Conservation (phyloP, 1,140 invertebrate species). For the Mycetomoellerius zeteki region DNA sequence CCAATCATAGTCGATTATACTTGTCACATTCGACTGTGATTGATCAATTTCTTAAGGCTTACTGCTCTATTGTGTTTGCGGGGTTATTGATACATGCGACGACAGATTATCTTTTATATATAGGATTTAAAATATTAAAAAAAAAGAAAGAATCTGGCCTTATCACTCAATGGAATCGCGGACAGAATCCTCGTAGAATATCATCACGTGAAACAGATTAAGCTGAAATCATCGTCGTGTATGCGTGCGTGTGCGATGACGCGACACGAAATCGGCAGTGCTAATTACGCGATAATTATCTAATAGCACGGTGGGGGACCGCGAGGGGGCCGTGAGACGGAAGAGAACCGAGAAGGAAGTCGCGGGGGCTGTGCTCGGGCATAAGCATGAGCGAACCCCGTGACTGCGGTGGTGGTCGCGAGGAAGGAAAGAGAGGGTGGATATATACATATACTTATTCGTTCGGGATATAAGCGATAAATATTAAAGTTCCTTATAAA, state of each 20-base stretch:
- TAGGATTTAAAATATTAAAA: not conserved
- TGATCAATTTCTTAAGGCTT: too few species aligned
- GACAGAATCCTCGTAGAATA: not conserved
- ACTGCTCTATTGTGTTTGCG: too few species aligned
- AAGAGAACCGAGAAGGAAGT: constrained; percentile 50
- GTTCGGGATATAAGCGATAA: constrained; percentile 82
- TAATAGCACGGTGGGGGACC: constrained; percentile 3
- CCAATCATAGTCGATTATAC: not conserved
- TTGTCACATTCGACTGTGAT: too few species aligned
- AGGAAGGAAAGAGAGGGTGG: constrained; percentile 74
- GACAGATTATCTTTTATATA: constrained; percentile 5
- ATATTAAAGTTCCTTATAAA: constrained; percentile 86
- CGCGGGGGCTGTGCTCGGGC: constrained; percentile 14
- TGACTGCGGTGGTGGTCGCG: constrained; percentile 58
- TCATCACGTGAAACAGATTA: not conserved
- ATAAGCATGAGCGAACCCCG: constrained; percentile 60
- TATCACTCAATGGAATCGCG: not conserved
- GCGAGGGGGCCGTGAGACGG: constrained; percentile 18
- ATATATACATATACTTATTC: constrained; percentile 76
- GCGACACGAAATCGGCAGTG: constrained; percentile 71
- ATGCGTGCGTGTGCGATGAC: constrained; percentile 68
- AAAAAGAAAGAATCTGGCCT: not conserved
- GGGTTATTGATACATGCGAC: not conserved
- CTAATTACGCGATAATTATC: constrained; percentile 78
- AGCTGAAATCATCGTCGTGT: constrained; percentile 45